These are phyloP conservation scores for Decapterus maruadsi DNA, from an alignment of 2,797 vertebrate species.

Conservation along the genomic window DNA sequence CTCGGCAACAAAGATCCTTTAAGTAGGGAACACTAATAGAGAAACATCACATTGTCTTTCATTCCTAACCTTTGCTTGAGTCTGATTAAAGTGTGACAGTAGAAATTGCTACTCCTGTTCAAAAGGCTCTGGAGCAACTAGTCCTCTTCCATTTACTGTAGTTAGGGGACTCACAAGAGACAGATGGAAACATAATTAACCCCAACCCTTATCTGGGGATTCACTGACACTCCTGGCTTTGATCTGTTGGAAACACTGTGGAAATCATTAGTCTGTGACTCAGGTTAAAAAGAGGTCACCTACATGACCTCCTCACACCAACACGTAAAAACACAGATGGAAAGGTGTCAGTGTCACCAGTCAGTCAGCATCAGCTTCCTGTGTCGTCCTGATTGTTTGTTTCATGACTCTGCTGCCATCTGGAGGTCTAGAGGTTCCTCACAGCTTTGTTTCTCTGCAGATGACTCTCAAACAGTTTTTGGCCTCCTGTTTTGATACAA, in stretches of 20 bases:
- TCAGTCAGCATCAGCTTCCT: background rate
- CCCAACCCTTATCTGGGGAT: too few species aligned
- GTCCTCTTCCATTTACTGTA: background rate
- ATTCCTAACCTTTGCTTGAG: background rate
- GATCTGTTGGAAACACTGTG: background rate
- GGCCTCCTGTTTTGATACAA: background rate
- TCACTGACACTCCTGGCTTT: background rate
- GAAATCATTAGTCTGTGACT: background rate
- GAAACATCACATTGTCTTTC: background rate
- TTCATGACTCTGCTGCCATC: conserved; percentile 72
- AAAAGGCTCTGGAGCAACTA: background rate
- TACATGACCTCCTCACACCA: background rate
- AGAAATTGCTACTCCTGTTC: background rate
- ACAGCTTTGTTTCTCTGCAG: background rate
- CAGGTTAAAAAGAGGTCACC: background rate
- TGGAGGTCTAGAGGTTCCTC: conserved; percentile 47
- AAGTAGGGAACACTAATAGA: background rate
- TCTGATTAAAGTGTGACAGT: too few species aligned
- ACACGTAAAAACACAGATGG: background rate
- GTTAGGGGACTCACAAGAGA: background rate
- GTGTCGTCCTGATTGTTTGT: background rate
- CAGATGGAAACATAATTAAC: background rate
- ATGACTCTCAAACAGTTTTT: background rate
- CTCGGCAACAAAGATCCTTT: background rate
- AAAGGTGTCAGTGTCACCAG: background rate